These are phyloP conservation scores for Macrotus californicus DNA, from an alignment of 2,113 vertebrate species.

Conservation along the genomic window DNA sequence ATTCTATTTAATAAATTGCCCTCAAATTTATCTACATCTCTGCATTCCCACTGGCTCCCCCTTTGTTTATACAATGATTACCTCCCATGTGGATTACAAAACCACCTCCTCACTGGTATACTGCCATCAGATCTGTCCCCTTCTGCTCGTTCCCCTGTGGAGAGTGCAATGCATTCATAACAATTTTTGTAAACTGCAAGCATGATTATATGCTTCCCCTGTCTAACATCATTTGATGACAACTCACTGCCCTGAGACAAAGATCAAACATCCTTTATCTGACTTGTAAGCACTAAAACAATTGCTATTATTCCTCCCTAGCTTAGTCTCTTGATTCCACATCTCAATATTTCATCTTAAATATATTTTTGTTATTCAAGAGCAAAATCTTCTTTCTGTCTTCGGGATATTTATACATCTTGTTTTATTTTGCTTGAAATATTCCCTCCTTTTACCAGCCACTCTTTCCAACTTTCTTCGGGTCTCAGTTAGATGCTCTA, in stretches of 20 bases:
- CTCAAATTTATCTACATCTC: neutral
- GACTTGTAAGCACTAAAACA: neutral
- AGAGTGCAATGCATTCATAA: neutral
- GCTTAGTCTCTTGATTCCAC: neutral
- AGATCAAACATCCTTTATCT: neutral
- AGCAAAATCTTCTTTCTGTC: neutral
- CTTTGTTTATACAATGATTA: neutral
- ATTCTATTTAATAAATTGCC: neutral
- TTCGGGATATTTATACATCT: neutral
- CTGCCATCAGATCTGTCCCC: neutral
- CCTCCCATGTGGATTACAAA: neutral
- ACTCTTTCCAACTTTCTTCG: neutral
- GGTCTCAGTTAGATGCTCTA: neutral
- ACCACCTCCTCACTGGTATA: neutral
- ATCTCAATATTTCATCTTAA: neutral
- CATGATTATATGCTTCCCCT: neutral
- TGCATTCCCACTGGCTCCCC: neutral
- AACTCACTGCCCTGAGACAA: neutral
- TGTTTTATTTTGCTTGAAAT: neutral
- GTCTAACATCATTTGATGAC: neutral
- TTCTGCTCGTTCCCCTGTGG: neutral
- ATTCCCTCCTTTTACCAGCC: neutral
- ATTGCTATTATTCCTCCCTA: neutral
- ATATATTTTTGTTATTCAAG: neutral
- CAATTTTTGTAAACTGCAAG: neutral